These are phyloP conservation scores for Pteronotus mesoamericanus DNA, from an alignment of 2,797 vertebrate species.

Conservation along the genomic window DNA sequence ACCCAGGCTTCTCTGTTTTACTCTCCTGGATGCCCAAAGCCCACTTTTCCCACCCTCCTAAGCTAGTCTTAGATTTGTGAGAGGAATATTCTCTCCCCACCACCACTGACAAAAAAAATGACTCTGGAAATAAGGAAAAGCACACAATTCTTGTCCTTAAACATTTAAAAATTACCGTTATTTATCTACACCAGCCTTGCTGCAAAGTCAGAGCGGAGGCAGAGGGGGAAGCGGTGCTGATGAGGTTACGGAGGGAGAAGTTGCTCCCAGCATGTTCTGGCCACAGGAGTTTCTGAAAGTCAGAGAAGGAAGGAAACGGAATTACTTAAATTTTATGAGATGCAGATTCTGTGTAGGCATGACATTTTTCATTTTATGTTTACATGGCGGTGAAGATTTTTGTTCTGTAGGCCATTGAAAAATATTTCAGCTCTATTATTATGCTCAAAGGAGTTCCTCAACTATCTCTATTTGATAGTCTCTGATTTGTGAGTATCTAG, in stretches of 20 bases:
- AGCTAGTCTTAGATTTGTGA: background rate
- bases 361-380: background rate
- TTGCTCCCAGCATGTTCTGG: background rate
- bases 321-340: background rate
- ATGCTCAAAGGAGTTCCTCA: background rate
- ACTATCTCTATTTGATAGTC: background rate
- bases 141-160: background rate
- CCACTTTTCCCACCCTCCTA: background rate
- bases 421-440: background rate
- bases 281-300: background rate
- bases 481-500: background rate
- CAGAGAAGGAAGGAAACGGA: background rate
- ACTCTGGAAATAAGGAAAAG: background rate
- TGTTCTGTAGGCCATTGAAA: background rate
- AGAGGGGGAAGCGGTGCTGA: fast-evolving
- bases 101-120: too few species aligned
- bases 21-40: background rate
- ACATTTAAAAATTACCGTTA: background rate
- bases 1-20: background rate
- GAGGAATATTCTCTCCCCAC: background rate
- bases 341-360: background rate
- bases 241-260: background rate
- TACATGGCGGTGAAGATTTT: background rate
- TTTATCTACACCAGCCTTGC: background rate
- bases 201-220: background rate